Evolutionary conservation across 1,140 invertebrate species (phyloP).

Genomic region (Cotesia vestalis): DNA sequence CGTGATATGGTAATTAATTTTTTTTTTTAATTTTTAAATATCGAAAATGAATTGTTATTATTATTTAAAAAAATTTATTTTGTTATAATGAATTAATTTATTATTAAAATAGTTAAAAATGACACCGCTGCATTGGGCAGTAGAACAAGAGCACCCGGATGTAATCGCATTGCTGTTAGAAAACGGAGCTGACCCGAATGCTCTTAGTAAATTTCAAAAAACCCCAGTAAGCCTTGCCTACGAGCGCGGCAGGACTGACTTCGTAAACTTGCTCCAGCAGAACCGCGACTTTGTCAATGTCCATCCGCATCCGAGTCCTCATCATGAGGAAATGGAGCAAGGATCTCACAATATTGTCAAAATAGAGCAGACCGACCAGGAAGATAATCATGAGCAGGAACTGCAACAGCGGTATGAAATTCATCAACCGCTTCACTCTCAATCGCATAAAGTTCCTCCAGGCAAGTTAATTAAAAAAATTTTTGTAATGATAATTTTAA

Average conservation of each 20-base stretch:
- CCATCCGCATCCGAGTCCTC: constrained; percentile 55
- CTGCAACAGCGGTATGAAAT: constrained; percentile 42
- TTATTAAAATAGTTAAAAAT: constrained; percentile 76
- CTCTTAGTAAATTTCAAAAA: constrained; percentile 84
- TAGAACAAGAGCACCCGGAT: constrained; percentile 80
- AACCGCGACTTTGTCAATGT: constrained; percentile 58
- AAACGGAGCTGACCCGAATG: constrained; percentile 75
- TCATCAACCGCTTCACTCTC: constrained; percentile 47
- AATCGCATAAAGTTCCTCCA: constrained; percentile 47
- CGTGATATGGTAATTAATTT: constrained; percentile 80
- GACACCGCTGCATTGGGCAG: constrained; percentile 95
- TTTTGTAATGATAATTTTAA: background rate
- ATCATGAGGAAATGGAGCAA: constrained; percentile 55
- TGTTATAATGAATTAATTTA: no score
- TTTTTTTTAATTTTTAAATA: no score
- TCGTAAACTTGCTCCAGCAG: constrained; percentile 70
- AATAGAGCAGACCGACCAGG: constrained; percentile 51
- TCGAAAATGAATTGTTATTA: no score
- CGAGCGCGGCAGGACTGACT: constrained; percentile 71
- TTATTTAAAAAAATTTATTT: no score
- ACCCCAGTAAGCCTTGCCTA: constrained; percentile 82
- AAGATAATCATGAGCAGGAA: constrained; percentile 48
- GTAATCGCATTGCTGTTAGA: constrained; percentile 77
- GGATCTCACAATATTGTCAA: constrained; percentile 59
- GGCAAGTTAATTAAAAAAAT: constrained; percentile 36